These are phyloP conservation scores for Lordiphosa fenestrarum DNA, from an alignment of 2,888 invertebrate genomes.

Conservation along the genomic window DNA sequence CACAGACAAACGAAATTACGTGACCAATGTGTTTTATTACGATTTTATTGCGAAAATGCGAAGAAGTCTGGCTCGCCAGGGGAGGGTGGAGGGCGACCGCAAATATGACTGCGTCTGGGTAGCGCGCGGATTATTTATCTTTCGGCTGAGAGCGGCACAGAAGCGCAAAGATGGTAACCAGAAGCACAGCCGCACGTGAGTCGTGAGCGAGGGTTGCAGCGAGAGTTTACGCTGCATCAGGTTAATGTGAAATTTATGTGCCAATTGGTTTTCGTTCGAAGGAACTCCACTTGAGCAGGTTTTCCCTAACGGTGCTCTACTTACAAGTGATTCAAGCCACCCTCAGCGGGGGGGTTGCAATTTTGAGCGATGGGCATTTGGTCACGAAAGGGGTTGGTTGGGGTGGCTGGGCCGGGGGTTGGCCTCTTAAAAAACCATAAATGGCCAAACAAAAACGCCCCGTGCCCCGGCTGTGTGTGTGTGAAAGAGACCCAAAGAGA, in stretches of 20 bases:
- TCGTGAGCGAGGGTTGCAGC: slow-evolving; percentile 57
- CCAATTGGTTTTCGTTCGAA: slow-evolving; percentile 32
- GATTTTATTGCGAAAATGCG: slow-evolving; percentile 77
- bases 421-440: slow-evolving; percentile 55
- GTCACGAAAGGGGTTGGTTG: slow-evolving; percentile 41
- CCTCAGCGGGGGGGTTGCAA: slow-evolving; percentile 20
- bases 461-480: slow-evolving; percentile 13
- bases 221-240: slow-evolving; percentile 48
- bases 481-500: background rate
- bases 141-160: slow-evolving; percentile 70
- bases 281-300: background rate
- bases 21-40: slow-evolving; percentile 81
- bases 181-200: slow-evolving; percentile 53
- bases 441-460: slow-evolving; percentile 65
- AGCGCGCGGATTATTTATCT: slow-evolving; percentile 70
- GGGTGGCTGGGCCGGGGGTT: slow-evolving; percentile 9
- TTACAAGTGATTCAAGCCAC: slow-evolving; percentile 51
- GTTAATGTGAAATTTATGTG: slow-evolving; percentile 67
- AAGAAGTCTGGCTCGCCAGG: slow-evolving; percentile 54
- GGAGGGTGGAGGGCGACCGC: slow-evolving; percentile 44
- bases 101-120: slow-evolving; percentile 67
- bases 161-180: slow-evolving; percentile 50
- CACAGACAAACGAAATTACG: slow-evolving; percentile 80
- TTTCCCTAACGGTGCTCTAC: slow-evolving; percentile 43
- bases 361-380: slow-evolving; percentile 10